Base-by-base conservation (phyloP, 2,113 vertebrate genomes). In the Erythrolamprus reginae region DNA sequence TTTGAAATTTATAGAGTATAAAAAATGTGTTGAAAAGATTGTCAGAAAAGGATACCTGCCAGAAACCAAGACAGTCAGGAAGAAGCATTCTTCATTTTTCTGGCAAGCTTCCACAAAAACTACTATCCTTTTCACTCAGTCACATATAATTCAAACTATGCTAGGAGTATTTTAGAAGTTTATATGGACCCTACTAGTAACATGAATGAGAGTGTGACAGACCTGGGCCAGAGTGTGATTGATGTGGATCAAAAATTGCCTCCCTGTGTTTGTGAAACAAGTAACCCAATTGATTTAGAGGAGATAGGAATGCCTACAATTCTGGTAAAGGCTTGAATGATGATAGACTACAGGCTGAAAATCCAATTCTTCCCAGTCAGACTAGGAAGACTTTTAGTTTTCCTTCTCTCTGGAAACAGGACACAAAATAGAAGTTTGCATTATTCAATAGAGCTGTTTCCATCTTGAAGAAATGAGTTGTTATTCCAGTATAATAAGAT, bases 381-480 rank as follows among this genome's bases (percentile, higher is more conserved):
- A 77, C 17, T 42, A 21, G 21, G 3, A 21, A 9, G 3, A 19
- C 33, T 21, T 77, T 38, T 77, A 77, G 6, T 77, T 38, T 77
- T 77, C 17, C 33, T 77, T 77, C 17, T 77, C 33, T 38, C 1
- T 77, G 70, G 33, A 77, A 77, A 77, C 70, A 77, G 6, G 65
- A 33, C 33, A 19, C 33, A 21, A 15, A 77, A 19, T 21, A 42
- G 70, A 42, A 51, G 28, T 51, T 85, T 17, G 70, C 70, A 77
- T 53, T n/a, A 53, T 86, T 52, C n/a, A 77, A 10, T 53, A 26
- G 82, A 89, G 52, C 65, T 93, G 42, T 91, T 92, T 53, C 53
- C 21, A 89, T 77, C 13, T 93, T 92, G 52, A 89, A 42, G 10
- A 86, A 89, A 70, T 50, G 48, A n/a, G 2, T 91, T 84, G 90